Conservation (phyloP, 2,888 invertebrate genomes). For the Agrotis segetum region DNA sequence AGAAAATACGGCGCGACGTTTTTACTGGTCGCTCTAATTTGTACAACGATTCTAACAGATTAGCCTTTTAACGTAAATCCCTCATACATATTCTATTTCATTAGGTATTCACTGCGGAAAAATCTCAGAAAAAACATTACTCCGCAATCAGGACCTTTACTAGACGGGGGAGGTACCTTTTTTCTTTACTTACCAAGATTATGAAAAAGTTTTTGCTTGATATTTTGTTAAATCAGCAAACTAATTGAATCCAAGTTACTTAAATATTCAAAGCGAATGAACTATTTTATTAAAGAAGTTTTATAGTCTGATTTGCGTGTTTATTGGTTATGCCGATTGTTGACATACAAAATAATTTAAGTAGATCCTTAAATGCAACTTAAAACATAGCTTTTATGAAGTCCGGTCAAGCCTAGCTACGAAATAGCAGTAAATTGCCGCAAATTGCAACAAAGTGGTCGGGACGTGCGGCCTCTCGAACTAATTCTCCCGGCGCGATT, state of each 20-base stretch:
- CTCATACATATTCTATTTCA: constrained; percentile 64
- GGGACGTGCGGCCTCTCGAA: constrained; percentile 71
- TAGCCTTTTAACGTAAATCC: constrained; percentile 54
- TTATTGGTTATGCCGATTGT: not conserved
- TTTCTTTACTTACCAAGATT: constrained; percentile 13
- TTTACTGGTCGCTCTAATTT: constrained; percentile 45
- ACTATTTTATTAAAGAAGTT: not conserved
- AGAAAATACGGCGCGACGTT: constrained; percentile 18
- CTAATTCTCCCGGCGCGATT: constrained; percentile 80
- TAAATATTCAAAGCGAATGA: not conserved
- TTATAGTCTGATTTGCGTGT: too few species aligned
- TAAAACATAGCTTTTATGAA: constrained; percentile 44
- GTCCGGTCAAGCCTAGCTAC: constrained; percentile 57
- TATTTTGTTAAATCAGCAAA: not conserved
- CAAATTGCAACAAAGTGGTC: constrained; percentile 83
- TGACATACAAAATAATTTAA: not conserved
- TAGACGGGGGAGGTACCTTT: not conserved
- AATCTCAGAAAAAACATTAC: constrained; percentile 49
- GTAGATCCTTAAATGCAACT: constrained; percentile 13
- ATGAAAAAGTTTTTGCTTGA: constrained; percentile 3
- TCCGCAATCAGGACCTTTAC: constrained; percentile 34
- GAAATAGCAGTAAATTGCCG: constrained; percentile 74
- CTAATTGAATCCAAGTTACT: not conserved
- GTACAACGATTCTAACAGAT: constrained; percentile 50
- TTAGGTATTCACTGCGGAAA: constrained; percentile 54